Evolutionary conservation across 2,797 vertebrate genomes (phyloP).

Genomic region (Acestrorhynchus altus): DNA sequence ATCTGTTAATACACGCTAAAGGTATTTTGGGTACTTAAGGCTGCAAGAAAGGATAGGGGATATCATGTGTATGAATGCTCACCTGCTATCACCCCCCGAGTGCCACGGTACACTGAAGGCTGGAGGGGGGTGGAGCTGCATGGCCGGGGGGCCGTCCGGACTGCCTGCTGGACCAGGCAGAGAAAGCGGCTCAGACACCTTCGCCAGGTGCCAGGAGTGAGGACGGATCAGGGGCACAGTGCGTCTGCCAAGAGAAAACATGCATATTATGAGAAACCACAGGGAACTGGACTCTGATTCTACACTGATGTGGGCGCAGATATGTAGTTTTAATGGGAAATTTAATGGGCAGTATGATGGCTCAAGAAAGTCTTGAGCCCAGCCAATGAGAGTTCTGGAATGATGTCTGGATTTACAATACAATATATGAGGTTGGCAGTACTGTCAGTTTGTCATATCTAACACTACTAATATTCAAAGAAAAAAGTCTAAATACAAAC

Average conservation of each 20-base stretch:
- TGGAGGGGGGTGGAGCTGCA: conserved; percentile 89
- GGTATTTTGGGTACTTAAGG: neutral
- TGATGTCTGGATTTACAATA: neutral
- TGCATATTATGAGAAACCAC: neutral
- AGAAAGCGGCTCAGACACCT: conserved; percentile 75
- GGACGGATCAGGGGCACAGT: conserved; percentile 86
- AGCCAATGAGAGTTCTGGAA: neutral
- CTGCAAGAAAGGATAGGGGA: neutral
- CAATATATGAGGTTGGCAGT: neutral
- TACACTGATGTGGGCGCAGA: neutral
- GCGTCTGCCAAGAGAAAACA: conserved; percentile 80
- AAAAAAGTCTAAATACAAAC: too few species aligned
- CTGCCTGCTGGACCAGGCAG: conserved; percentile 61
- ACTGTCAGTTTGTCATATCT: too few species aligned
- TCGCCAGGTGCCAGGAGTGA: conserved; percentile 93
- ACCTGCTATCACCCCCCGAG: conserved; percentile 84
- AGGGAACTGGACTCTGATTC: neutral
- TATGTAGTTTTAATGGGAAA: neutral
- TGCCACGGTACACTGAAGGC: conserved; percentile 92
- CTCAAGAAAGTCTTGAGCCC: neutral
- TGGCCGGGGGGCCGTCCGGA: conserved; percentile 80
- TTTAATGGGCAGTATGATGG: neutral
- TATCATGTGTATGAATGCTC: conserved; percentile 47
- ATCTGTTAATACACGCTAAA: neutral
- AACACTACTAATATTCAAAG: too few species aligned